Evolutionary conservation across 2,113 vertebrate species (phyloP).

Genomic region (Sander lucioperca): DNA sequence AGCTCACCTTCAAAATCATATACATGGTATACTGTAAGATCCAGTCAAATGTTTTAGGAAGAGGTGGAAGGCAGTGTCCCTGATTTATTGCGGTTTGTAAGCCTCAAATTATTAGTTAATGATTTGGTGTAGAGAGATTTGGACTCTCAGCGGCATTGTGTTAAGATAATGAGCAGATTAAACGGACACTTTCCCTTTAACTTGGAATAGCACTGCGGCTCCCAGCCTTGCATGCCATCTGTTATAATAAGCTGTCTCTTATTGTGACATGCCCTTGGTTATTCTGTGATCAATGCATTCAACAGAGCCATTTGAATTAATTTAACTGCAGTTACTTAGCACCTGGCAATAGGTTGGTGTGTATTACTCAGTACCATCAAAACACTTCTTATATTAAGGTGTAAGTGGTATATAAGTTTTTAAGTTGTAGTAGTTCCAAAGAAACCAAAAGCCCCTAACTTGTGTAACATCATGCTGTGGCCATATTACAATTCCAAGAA

Average conservation of each 20-base stretch:
- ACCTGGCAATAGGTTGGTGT: constrained; percentile 4
- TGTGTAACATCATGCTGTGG: neutral
- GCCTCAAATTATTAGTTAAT: constrained; percentile 33
- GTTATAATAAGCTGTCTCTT: constrained; percentile 14
- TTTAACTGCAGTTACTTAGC: constrained; percentile 26
- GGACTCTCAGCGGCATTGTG: constrained; percentile 33
- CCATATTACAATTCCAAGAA: neutral
- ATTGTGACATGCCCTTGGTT: constrained; percentile 24
- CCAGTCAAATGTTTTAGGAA: constrained; percentile 11
- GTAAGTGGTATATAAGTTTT: neutral
- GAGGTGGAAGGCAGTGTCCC: constrained; percentile 11
- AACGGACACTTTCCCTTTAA: constrained; percentile 43
- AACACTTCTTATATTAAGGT: neutral
- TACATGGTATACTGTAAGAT: constrained; percentile 7
- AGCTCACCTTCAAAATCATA: constrained; percentile 12
- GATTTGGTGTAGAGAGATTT: constrained; percentile 43
- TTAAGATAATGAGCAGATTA: constrained; percentile 58
- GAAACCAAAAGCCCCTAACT: neutral
- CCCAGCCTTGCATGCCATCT: constrained; percentile 28
- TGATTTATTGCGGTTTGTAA: constrained; percentile 12
- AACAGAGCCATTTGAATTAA: constrained; percentile 16
- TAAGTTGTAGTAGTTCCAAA: neutral
- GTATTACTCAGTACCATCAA: constrained; percentile 6
- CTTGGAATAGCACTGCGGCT: constrained; percentile 18
- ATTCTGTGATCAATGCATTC: constrained; percentile 21